Percentiles rank a stretch among this genome's conserved stretches.
phyloP scores from a whole-genome alignment of 2,113 vertebrate genomes.

The human region DNA sequence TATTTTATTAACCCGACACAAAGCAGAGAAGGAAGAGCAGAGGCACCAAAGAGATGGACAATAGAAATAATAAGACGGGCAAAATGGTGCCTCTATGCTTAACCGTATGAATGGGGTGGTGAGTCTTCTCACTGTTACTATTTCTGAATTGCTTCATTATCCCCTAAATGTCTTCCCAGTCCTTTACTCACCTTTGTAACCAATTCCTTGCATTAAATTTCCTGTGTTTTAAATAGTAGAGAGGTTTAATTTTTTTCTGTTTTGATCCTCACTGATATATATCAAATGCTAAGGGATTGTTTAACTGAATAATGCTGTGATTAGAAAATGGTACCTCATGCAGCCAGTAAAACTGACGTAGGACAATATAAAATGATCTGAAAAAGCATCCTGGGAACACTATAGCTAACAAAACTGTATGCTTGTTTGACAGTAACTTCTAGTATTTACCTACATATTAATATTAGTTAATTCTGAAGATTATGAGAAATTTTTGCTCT shows the following conservation, averaged over 20 bases:
- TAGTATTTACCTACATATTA: not conserved
- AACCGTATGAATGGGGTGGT: fast-evolving
- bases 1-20: not conserved
- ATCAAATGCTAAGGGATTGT: not conserved
- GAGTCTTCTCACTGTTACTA: not conserved
- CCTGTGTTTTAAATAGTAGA: not conserved
- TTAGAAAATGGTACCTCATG: not conserved
- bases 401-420: fast-evolving
- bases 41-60: not conserved
- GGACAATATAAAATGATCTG: not conserved
- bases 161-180: too few species aligned
- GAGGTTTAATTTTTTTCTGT: not conserved
- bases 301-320: not conserved
- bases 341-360: not conserved
- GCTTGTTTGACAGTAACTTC: not conserved
- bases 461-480: not conserved
- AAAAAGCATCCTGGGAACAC: not conserved
- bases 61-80: not conserved
- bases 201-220: not conserved
- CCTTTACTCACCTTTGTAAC: not conserved
- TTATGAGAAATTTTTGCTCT: not conserved
- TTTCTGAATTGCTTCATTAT: not conserved
- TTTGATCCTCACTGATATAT: not conserved
- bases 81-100: not conserved
- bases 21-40: not conserved